Conservation (phyloP, 2,797 vertebrate species). For the Pampus argenteus region DNA sequence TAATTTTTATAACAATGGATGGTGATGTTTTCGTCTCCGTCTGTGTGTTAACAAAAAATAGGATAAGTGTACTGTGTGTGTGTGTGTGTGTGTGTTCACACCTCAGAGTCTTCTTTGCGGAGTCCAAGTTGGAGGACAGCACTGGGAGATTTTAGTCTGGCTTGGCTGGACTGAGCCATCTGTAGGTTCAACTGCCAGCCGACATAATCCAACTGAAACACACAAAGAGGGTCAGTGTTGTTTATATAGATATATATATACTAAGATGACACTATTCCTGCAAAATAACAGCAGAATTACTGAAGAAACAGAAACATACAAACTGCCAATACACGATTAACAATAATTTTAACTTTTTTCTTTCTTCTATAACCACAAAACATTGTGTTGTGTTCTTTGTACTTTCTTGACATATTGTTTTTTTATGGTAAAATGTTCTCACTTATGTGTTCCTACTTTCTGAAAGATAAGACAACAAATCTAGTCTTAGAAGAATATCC, state of each 20-base stretch:
- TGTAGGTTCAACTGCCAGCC: conserved; percentile 97
- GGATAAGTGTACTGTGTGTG: conserved; percentile 8
- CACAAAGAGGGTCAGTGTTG: conserved; percentile 33
- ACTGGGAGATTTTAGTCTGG: conserved; percentile 90
- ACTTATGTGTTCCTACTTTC: neutral
- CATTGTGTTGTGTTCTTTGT: neutral
- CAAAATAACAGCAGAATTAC: conserved; percentile 15
- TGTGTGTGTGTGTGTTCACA: conserved; percentile 46
- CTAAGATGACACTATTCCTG: conserved; percentile 1
- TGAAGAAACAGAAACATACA: neutral
- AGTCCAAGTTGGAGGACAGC: conserved; percentile 92
- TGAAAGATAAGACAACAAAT: neutral
- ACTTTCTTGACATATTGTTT: neutral
- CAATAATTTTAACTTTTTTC: neutral
- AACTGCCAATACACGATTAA: neutral
- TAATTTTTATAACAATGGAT: conserved; percentile 14
- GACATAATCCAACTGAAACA: conserved; percentile 90
- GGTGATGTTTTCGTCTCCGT: neutral
- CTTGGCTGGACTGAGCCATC: conserved; percentile 92
- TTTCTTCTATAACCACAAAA: neutral
- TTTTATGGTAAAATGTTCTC: neutral
- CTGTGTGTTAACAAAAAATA: conserved; percentile 5
- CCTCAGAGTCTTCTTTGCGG: conserved; percentile 90
- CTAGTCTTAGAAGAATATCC: neutral
- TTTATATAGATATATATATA: neutral